Percentiles rank a stretch among this genome's conserved stretches.
These are phyloP conservation scores for Apostichopus californicus DNA, from an alignment of 35 echinoderm and acorn worm genomes.

Conservation along the genomic window DNA sequence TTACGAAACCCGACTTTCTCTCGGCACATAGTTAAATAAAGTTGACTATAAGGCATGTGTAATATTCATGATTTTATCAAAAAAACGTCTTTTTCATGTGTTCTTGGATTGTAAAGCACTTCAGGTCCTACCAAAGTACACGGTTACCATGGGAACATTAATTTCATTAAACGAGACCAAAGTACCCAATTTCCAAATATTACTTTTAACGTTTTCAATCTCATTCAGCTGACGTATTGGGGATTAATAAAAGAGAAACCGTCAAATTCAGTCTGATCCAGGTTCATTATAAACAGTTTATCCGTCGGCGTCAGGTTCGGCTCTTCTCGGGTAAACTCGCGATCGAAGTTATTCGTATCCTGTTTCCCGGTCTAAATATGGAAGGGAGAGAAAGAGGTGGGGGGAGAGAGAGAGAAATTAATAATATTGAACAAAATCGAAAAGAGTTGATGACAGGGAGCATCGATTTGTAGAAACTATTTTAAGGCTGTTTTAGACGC, in stretches of 20 bases:
- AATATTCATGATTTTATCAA: background rate
- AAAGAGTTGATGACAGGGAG: background rate
- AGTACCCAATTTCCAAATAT: background rate
- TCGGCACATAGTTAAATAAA: no score
- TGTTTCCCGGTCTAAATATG: constrained; percentile 57
- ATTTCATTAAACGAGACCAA: background rate
- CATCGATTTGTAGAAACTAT: background rate
- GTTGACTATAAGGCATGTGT: background rate
- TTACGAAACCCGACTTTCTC: no score
- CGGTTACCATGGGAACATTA: constrained; percentile 31
- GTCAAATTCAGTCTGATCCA: constrained; percentile 97
- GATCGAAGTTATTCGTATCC: constrained; percentile 94
- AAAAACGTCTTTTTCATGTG: background rate
- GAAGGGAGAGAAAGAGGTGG: background rate
- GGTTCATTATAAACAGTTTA: constrained; percentile 99
- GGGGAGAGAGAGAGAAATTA: background rate
- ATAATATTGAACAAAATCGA: background rate
- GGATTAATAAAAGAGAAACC: constrained; percentile 86
- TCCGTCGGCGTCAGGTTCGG: constrained; percentile 91
- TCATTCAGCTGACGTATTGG: constrained; percentile 51
- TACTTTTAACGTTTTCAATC: background rate
- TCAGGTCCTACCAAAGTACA: constrained; percentile 36
- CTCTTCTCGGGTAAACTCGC: constrained; percentile 91
- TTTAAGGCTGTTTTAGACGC: no score
- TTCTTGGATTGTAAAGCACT: background rate